These are phyloP conservation scores for Sicus ferrugineus DNA, from an alignment of 2,888 invertebrate genomes.

Conservation along the genomic window DNA sequence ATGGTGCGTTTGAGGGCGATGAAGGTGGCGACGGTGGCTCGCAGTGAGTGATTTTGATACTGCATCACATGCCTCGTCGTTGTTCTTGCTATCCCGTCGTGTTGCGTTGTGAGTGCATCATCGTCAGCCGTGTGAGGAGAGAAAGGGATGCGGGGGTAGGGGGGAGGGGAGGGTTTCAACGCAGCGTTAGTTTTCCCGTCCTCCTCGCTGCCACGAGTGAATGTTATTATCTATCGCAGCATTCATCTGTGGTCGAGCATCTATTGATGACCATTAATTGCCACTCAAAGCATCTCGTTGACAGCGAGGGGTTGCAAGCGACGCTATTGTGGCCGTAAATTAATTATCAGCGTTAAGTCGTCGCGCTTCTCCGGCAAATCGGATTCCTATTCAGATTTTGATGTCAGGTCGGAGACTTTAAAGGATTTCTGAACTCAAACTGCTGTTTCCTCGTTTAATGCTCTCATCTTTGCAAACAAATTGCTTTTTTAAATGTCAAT, in stretches of 20 bases:
- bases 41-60: slow-evolving; percentile 18
- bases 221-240: slow-evolving; percentile 9
- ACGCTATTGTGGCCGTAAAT: no score
- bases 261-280: slow-evolving; percentile 28
- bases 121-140: no score
- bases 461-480: no score
- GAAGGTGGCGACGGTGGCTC: background rate
- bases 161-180: slow-evolving; percentile 3
- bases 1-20: no score
- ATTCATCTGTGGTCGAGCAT: slow-evolving; percentile 22
- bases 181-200: background rate
- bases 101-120: background rate
- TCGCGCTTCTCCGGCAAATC: background rate
- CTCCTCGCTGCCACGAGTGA: slow-evolving; percentile 12
- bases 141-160: background rate
- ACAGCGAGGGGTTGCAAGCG: no score
- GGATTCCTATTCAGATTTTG: background rate
- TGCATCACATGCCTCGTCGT: background rate
- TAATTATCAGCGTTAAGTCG: no score
- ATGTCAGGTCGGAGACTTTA: background rate
- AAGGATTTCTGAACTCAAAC: no score
- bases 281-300: background rate
- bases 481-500: background rate
- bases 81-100: slow-evolving; percentile 9
- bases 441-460: no score